A percentile compares a stretch with the other conserved stretches of the same genome.
These are phyloP conservation scores for Sphyrna mokarran DNA, from an alignment of 2,113 vertebrate species.

Conservation along the genomic window DNA sequence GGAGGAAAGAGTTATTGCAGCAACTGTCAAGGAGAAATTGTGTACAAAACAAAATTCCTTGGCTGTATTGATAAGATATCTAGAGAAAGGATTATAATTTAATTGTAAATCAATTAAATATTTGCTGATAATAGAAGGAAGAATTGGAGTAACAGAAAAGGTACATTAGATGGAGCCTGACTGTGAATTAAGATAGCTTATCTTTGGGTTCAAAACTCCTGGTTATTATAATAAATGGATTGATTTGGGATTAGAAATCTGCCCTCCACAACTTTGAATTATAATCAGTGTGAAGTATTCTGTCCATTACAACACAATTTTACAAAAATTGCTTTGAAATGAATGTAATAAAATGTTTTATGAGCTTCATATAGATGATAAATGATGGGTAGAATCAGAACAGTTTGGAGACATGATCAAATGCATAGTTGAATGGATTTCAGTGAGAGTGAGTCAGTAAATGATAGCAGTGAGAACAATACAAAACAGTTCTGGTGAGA, in stretches of 20 bases:
- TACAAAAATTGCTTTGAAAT: not conserved
- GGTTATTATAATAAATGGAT: not conserved
- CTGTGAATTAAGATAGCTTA: not conserved
- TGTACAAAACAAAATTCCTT: not conserved
- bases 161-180: not conserved
- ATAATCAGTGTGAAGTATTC: not conserved
- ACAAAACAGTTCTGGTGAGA: not conserved
- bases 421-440: not conserved
- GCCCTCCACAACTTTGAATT: not conserved
- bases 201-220: not conserved
- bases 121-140: not conserved
- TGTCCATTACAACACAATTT: not conserved
- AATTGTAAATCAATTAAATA: not conserved
- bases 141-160: not conserved
- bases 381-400: not conserved
- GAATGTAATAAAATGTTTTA: too few relatives aligned
- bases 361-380: too few relatives aligned
- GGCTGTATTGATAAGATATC: not conserved
- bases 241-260: not conserved
- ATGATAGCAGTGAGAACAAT: not conserved
- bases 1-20: not conserved
- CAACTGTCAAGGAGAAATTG: not conserved
- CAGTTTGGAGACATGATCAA: not conserved
- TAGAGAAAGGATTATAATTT: not conserved
- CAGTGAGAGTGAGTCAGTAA: not conserved